These are phyloP conservation scores for Anomalospiza imberbis DNA, from an alignment of 2,797 vertebrate species.

Conservation along the genomic window DNA sequence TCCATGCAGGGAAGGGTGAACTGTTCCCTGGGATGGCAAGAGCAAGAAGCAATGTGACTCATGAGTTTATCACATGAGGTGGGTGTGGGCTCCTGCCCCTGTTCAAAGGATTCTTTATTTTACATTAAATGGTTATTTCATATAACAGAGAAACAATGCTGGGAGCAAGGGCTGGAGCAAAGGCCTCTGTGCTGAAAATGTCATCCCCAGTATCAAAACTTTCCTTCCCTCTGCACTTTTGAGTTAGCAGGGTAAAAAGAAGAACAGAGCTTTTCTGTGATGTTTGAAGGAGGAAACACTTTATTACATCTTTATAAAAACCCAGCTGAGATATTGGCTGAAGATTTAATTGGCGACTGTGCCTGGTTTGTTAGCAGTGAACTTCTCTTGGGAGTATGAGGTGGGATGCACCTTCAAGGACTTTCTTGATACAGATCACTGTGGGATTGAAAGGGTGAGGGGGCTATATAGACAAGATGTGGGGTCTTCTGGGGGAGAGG, in stretches of 20 bases:
- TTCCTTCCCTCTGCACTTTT: background rate
- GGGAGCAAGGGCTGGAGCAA: background rate
- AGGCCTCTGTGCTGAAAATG: background rate
- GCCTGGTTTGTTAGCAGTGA: background rate
- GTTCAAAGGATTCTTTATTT: conserved; percentile 40
- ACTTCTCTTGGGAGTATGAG: background rate
- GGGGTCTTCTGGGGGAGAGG: background rate
- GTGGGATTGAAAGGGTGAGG: background rate
- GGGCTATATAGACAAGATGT: background rate
- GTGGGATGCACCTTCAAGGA: background rate
- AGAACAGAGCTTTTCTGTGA: background rate
- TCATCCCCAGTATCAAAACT: background rate
- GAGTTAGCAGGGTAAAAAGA: background rate
- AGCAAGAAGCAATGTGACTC: background rate
- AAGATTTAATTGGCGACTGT: background rate
- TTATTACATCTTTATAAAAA: background rate
- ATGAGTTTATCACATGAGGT: background rate
- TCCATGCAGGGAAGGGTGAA: background rate
- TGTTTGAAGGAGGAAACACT: background rate
- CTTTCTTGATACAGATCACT: background rate
- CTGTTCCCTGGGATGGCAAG: background rate
- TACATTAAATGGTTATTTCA: background rate
- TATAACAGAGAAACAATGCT: background rate
- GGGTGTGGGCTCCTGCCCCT: background rate
- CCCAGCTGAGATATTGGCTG: background rate